Conservation (phyloP, 92 coral and sea anemone genomes). For the Porites cylindrica region DNA sequence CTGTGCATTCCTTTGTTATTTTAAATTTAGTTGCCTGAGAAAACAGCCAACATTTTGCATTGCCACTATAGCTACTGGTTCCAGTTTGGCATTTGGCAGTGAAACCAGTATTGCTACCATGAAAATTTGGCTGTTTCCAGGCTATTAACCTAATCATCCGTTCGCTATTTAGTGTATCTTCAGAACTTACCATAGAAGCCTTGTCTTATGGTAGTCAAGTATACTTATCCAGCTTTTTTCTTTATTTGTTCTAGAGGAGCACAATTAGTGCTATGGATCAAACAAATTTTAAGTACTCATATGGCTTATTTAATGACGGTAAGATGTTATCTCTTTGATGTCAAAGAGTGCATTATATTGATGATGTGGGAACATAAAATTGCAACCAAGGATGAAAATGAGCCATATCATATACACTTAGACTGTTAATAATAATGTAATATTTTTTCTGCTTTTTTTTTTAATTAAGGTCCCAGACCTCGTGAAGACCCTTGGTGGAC, state of each 20-base stretch:
- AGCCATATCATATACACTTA: no score
- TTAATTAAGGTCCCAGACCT: slow-evolving; percentile 83
- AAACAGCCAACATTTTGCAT: no score
- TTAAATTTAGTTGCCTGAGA: no score
- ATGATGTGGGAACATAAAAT: neutral
- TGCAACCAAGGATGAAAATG: no score
- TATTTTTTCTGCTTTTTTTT: no score
- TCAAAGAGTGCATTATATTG: neutral
- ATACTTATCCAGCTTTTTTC: neutral
- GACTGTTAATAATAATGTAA: no score
- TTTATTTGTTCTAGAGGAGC: slow-evolving; percentile 63
- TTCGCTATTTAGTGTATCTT: no score
- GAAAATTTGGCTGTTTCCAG: no score
- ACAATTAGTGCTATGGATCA: slow-evolving; percentile 82
- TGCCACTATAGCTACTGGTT: no score
- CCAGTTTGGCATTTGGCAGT: no score
- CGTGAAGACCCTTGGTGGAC: slow-evolving; percentile 85
- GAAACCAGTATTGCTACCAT: neutral
- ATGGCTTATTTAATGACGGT: slow-evolving; percentile 99
- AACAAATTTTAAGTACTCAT: slow-evolving; percentile 76
- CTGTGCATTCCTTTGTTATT: no score
- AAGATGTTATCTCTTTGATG: slow-evolving; percentile 35
- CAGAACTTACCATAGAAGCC: neutral
- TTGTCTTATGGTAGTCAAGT: neutral
- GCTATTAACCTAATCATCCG: neutral